Percentiles rank a stretch among this genome's conserved stretches.
These are phyloP conservation scores for Rutpela maculata DNA, from an alignment of 2,888 invertebrate genomes.

Conservation along the genomic window DNA sequence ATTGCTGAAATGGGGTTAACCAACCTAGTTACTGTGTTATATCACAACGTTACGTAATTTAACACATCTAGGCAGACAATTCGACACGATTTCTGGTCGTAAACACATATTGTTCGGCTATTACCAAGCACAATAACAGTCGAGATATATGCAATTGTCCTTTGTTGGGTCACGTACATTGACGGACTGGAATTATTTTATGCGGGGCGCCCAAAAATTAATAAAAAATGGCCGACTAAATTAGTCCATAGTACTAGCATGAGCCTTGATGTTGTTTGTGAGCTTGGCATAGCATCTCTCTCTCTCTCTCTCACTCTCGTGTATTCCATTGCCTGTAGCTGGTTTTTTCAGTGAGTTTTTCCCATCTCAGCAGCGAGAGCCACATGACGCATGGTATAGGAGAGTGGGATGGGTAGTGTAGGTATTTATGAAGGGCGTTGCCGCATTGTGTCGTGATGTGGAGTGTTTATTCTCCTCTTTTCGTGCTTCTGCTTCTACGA, in stretches of 20 bases:
- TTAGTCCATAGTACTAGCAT: neutral
- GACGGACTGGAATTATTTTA: neutral
- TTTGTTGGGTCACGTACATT: neutral
- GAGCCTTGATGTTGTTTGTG: too few species aligned
- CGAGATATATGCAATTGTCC: neutral
- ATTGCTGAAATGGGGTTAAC: neutral
- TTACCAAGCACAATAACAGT: slow-evolving; percentile 10
- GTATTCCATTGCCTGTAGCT: too few species aligned
- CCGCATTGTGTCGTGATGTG: too few species aligned
- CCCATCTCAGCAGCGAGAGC: too few species aligned
- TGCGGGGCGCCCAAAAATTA: neutral
- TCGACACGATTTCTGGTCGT: slow-evolving; percentile 21
- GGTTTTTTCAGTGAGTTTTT: too few species aligned
- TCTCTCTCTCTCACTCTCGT: too few species aligned
- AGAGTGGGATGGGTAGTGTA: too few species aligned
- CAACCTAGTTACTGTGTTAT: slow-evolving; percentile 1
- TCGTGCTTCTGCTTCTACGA: too few species aligned
- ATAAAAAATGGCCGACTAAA: neutral
- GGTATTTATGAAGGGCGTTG: too few species aligned
- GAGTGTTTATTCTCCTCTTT: too few species aligned
- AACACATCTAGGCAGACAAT: slow-evolving; percentile 33
- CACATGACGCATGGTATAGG: too few species aligned
- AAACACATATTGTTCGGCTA: slow-evolving; percentile 12
- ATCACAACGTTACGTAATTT: slow-evolving; percentile 14
- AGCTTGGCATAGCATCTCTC: too few species aligned